Base-by-base conservation (phyloP, 2,888 invertebrate genomes). In the Hermodice carunculata region DNA sequence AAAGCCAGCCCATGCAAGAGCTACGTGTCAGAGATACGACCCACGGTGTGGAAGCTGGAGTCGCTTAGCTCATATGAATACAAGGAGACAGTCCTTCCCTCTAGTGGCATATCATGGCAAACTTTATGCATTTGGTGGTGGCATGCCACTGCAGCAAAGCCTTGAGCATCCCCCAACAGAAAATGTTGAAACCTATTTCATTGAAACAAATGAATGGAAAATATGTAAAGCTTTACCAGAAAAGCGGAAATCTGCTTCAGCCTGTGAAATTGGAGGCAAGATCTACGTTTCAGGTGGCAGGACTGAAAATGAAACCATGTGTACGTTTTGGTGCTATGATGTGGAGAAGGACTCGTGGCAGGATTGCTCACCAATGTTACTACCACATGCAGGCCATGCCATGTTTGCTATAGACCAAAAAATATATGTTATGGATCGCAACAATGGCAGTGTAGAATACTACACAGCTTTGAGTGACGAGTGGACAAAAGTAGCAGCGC, bases 71-170 rank as follows among this genome's bases (percentile, higher is more conserved):
- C 44, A 51, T 40, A 66, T 66, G 66, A 58, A 32, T 6, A 48
- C 46, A 1, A 8, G 66, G 14, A 43, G 66, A 17, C 66, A 66
- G 48, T 63, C 62, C n/a, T 66, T 66, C 48, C 63, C 66, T n/a
- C 53, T 66, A 4, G 59, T 66, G 5, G 53, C 53, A 1, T 49
- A 26, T 11, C 24, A 51, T 3, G 52, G 46, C 14, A 43, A 42
- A 37, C 43, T 66, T 22, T 63, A 63, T 51, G 66, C 66, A 3
- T 66, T 66, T 28, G 66, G 66, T 22, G 66, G 66, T 14, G 66
- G 66, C 5, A 63, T 46, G 4, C 59, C 63, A 17, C 3, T 46
- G 8, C 58, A 59, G 24, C n/a, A 32, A n/a, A 32, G 29, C 32
- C n/a, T 63, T 8, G 58, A 58, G 8, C 66, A 66, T 22, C 66